Conservation (phyloP, 2,888 invertebrate species). For the Caenorhabditis sp. region DNA sequence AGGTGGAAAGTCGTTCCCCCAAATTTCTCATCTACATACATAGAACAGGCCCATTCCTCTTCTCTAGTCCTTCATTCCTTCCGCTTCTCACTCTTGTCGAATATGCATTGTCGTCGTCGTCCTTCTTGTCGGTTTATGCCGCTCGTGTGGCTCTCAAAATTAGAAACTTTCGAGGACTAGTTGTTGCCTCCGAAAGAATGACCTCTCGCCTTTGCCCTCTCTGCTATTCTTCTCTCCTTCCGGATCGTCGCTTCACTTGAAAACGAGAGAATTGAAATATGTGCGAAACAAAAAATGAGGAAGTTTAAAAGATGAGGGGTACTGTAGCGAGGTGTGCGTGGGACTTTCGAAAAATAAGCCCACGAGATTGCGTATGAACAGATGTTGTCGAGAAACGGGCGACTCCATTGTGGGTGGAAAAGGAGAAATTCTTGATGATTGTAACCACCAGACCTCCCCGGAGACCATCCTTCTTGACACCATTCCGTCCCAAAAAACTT, state of each 20-base stretch:
- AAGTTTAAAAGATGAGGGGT: not conserved
- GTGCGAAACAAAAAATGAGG: not conserved
- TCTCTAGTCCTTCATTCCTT: conserved; percentile 11
- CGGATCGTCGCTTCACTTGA: conserved; percentile 18
- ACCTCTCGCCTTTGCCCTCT: conserved; percentile 17
- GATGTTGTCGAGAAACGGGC: not conserved
- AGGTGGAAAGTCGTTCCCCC: not conserved
- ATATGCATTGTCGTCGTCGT: conserved; percentile 18
- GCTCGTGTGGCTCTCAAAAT: conserved; percentile 16
- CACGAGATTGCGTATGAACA: not conserved
- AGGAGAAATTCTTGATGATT: not conserved
- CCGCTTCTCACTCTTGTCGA: conserved; percentile 18
- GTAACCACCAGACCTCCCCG: not conserved
- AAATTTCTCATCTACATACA: conserved; percentile 3
- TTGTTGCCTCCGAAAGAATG: not conserved
- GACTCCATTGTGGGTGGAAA: not conserved
- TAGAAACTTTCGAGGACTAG: conserved; percentile 25
- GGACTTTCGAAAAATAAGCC: no score
- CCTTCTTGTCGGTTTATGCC: not conserved
- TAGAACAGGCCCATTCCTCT: no score
- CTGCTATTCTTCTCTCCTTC: conserved; percentile 15
- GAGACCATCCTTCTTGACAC: not conserved
- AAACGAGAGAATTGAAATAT: conserved; percentile 2
- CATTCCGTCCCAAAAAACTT: not conserved
- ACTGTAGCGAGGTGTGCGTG: not conserved